Percentiles rank a stretch among this genome's conserved stretches.
These are phyloP conservation scores for Coenobita brevimanus DNA, from an alignment of 1,140 invertebrate species.

Conservation along the genomic window DNA sequence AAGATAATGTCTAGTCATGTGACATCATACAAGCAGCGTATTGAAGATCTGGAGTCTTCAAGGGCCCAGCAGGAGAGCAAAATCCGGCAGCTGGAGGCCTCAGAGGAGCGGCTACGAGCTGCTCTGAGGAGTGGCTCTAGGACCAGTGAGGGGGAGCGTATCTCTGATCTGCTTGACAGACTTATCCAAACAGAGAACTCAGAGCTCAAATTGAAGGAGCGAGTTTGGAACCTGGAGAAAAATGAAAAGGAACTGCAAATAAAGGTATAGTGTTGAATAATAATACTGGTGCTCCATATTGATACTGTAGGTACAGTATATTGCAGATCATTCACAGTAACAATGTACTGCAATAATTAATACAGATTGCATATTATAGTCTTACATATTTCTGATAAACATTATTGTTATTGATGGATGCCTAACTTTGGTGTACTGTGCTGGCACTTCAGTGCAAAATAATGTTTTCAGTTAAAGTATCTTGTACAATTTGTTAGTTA, in stretches of 20 bases:
- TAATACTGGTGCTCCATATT: not conserved
- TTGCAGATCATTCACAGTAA: too few species aligned
- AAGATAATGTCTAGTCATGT: slow-evolving; percentile 83
- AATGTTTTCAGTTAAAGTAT: too few species aligned
- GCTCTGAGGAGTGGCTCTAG: slow-evolving; percentile 66
- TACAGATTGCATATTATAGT: too few species aligned
- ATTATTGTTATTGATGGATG: too few species aligned
- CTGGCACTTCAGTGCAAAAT: too few species aligned
- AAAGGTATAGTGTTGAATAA: slow-evolving; percentile 64
- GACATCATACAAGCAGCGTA: slow-evolving; percentile 77
- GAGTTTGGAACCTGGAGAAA: slow-evolving; percentile 69
- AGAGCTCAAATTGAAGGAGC: slow-evolving; percentile 68
- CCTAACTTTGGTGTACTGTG: too few species aligned
- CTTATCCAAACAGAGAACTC: slow-evolving; percentile 71
- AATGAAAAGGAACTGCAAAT: slow-evolving; percentile 70
- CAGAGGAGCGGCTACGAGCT: slow-evolving; percentile 69
- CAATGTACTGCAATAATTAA: too few species aligned
- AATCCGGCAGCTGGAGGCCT: slow-evolving; percentile 70
- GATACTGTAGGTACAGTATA: too few species aligned
- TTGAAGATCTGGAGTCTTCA: slow-evolving; percentile 72
- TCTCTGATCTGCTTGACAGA: slow-evolving; percentile 70
- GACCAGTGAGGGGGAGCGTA: slow-evolving; percentile 67
- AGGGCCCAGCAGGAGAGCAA: slow-evolving; percentile 62
- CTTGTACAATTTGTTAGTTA: too few species aligned
- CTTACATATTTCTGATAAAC: too few species aligned